These are phyloP conservation scores for Shargacucullia verbasci DNA, from an alignment of 2,888 invertebrate genomes.

Conservation along the genomic window DNA sequence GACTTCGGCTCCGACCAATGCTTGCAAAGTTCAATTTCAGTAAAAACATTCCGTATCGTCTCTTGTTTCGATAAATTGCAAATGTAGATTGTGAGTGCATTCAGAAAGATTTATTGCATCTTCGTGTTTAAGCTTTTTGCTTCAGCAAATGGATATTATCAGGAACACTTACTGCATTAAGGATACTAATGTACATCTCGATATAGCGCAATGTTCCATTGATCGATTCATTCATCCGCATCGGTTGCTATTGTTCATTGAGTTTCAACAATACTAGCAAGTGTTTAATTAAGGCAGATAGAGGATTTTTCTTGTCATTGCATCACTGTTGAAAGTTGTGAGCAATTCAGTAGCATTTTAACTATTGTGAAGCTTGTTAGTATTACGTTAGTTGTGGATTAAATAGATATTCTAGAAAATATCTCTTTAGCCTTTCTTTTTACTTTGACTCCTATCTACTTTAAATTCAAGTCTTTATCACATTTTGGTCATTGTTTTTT, in stretches of 20 bases:
- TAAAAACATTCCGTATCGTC: slow-evolving; percentile 56
- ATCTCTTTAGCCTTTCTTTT: too few species aligned
- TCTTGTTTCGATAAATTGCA: slow-evolving; percentile 63
- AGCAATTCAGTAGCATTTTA: slow-evolving; percentile 1
- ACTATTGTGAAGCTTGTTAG: background rate
- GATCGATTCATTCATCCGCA: slow-evolving; percentile 54
- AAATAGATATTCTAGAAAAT: too few species aligned
- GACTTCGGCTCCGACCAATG: slow-evolving; percentile 25
- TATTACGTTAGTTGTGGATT: background rate
- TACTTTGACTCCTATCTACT: too few species aligned
- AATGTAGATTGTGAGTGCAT: slow-evolving; percentile 75
- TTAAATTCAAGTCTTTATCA: too few species aligned
- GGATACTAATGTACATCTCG: slow-evolving; percentile 31
- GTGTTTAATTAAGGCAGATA: slow-evolving; percentile 46
- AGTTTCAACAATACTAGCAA: slow-evolving; percentile 45
- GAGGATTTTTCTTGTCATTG: slow-evolving; percentile 26
- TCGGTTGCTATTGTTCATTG: slow-evolving; percentile 51
- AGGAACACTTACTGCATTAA: slow-evolving; percentile 52
- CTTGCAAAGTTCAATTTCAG: slow-evolving; percentile 50
- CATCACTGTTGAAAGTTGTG: slow-evolving; percentile 18
- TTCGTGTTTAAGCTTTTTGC: slow-evolving; percentile 72
- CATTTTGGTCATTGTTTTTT: too few species aligned
- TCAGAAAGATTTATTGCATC: slow-evolving; percentile 79
- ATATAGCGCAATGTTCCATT: slow-evolving; percentile 42
- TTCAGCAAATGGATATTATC: slow-evolving; percentile 71